Evolutionary conservation across 2,888 invertebrate genomes (phyloP).

Genomic region (Rhorus exstirpatorius): DNA sequence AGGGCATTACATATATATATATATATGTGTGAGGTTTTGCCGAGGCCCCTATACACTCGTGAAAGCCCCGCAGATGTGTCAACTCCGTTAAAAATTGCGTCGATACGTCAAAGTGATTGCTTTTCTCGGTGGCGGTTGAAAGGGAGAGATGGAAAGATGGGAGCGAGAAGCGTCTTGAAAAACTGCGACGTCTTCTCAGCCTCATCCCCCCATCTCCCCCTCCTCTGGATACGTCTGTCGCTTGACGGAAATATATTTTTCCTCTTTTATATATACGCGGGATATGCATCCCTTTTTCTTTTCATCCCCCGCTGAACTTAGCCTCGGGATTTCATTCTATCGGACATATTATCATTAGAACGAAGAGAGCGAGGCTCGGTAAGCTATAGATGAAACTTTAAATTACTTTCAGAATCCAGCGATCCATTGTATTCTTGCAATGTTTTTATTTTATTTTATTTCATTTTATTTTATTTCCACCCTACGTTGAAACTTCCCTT

Average conservation of each 20-base stretch:
- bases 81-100: slow-evolving; percentile 66
- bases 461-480: no score
- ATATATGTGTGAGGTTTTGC: slow-evolving; percentile 8
- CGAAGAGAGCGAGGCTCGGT: neutral
- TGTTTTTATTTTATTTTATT: no score
- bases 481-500: no score
- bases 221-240: slow-evolving; percentile 18
- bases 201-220: slow-evolving; percentile 19
- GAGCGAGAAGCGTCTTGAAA: slow-evolving; percentile 51
- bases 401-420: slow-evolving; percentile 38
- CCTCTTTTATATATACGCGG: neutral
- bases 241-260: slow-evolving; percentile 47
- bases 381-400: slow-evolving; percentile 10
- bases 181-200: slow-evolving; percentile 51
- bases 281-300: slow-evolving; percentile 12
- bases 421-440: slow-evolving; percentile 1
- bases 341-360: slow-evolving; percentile 40
- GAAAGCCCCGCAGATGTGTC: slow-evolving; percentile 50
- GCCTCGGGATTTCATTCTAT: slow-evolving; percentile 20
- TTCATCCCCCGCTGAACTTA: slow-evolving; percentile 7
- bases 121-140: slow-evolving; percentile 41
- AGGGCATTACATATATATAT: no score
- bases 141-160: neutral
- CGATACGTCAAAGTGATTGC: slow-evolving; percentile 72
- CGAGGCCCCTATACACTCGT: neutral